phyloP scores from a whole-genome alignment of 2,113 vertebrate species.

The Eurypyga helias region DNA sequence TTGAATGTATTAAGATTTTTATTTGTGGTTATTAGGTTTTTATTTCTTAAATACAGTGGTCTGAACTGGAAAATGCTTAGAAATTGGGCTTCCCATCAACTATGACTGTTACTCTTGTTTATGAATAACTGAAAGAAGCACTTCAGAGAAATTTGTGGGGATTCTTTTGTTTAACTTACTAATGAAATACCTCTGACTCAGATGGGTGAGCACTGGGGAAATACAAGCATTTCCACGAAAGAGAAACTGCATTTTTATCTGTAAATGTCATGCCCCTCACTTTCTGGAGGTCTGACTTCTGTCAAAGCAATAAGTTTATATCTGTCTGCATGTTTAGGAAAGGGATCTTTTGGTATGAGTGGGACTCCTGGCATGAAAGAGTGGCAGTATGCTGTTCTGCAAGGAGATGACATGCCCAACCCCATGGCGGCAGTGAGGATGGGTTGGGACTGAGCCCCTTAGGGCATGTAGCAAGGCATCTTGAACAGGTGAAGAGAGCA shows the following conservation, averaged over 20 bases:
- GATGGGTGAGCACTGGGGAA: neutral
- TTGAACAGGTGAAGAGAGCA: neutral
- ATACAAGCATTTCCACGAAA: neutral
- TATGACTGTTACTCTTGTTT: neutral
- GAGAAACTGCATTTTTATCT: neutral
- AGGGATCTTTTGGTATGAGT: neutral
- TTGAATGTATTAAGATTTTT: neutral
- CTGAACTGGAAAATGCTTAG: neutral
- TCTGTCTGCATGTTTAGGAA: neutral
- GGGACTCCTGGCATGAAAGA: neutral
- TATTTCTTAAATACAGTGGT: neutral
- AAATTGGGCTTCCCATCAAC: neutral
- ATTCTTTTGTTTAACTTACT: neutral
- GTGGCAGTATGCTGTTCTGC: neutral
- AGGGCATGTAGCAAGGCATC: neutral
- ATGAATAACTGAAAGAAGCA: neutral
- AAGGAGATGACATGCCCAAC: neutral
- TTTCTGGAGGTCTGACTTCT: neutral
- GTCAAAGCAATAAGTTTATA: neutral
- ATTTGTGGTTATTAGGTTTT: neutral
- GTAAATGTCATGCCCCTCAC: neutral
- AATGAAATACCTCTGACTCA: neutral
- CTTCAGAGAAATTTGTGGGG: neutral
- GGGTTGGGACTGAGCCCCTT: neutral
- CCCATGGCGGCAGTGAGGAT: rapidly evolving